Base-by-base conservation (phyloP, 1,140 invertebrate genomes). In the Eufriesea mexicana region DNA sequence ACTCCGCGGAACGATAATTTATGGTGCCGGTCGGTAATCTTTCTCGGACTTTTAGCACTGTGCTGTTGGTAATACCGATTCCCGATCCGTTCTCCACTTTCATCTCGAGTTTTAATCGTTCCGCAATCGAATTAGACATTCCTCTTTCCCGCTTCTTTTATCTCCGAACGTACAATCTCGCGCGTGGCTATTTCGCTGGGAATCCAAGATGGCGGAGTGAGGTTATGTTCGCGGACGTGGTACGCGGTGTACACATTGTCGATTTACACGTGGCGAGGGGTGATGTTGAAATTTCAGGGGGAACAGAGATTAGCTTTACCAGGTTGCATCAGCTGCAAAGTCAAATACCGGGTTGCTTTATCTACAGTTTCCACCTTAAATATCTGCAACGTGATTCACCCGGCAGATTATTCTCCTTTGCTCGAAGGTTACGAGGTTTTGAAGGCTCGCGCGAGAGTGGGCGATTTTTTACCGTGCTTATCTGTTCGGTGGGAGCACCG, bases 381-480 rank as follows among this genome's bases (percentile, higher is more conserved):
- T 51, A 28, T 51, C 9, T 49, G 9, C 25, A 5, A n/a, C 68
- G 28, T 51, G 54, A 73, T 73, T 73, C 71, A 73, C 7, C 54
- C 28, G 8, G 35, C 16, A 73, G 71, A 73, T 73, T 73, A 57
- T 73, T 73, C 35, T 35, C 42, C 28, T 35, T 57, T 54, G 35
- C 14, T 18, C 42, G 71, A 73, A 73, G 71, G 49, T 73, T 73
- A 42, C 54, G 51, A 35, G 23, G 72, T 74, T 74, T 74, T 59
- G n/a, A 45, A 74, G 55, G 42, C 16, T 61, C 9, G 14, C 28
- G 23, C n/a, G 42, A 74, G 55, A 74, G 72, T 61, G 72, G 55
- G 54, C 72, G 55, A 74, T 74, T 74, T 74, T 74, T 74, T 74
- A 61, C n/a, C 23, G n/a, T 14, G 72, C 55, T 74, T 59, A 74